Base-by-base conservation (phyloP, 2,113 vertebrate genomes). In the Anoplopoma fimbria region DNA sequence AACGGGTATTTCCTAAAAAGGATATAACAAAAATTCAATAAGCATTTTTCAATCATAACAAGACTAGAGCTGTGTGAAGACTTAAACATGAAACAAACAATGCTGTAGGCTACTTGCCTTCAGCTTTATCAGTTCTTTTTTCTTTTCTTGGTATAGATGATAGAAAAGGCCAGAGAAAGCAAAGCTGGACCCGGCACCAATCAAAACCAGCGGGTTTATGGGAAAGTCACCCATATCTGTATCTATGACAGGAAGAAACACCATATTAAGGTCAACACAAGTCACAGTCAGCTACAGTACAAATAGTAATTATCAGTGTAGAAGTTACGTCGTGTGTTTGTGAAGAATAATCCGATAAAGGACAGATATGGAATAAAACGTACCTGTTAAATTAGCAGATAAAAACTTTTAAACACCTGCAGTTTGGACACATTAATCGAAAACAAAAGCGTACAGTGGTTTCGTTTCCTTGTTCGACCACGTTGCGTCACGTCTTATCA, bases 161-260 rank as follows among this genome's bases (percentile, higher is more conserved):
- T 95, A 95, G 72, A 95, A 96, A 6, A 96, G 55, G 2, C 90
- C 85, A 6, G 95, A 95, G 68, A 94, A 93, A 4, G 91, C 94
- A 21, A 96, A 93, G 61, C 94, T 94, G 70, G 94, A 93, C 0
- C 95, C 95, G 2, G 88, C 72, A 10, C 94, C 94, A 7, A 95
- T 62, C 47, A 93, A 12, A 23, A 94, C 89, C 79, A 94, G 49
- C 0, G 93, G 86, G 68, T 75, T 91, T 1, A 91, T 9, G n/a
- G 88, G 62, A 33, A 81, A 25, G 63, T 95, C 95, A 33, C 91
- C 74, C 95, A 96, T 96, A 76, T 93, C 36, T 70, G 76, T 75
- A 45, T 45, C 81, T 80, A 13, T 29, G 45, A 65, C 8, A 33
- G 60, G 23, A 10, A 38, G 12, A 69, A 73, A 5, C 6, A 4